Evolutionary conservation across 2,888 invertebrate genomes (phyloP).

Genomic region (Falcaria lacertinaria): DNA sequence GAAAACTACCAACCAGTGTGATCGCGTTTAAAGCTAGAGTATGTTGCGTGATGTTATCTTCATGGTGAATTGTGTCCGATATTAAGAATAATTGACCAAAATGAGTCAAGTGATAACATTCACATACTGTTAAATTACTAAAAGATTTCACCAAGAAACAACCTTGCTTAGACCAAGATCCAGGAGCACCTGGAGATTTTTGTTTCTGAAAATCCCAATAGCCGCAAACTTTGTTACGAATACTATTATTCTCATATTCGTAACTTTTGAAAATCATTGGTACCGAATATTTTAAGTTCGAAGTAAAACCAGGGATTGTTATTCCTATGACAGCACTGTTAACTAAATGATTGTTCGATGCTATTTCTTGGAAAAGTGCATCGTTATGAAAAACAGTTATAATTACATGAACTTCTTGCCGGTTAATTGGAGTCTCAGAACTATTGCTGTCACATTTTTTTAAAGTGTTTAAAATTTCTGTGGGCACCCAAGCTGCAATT

Average conservation of each 20-base stretch:
- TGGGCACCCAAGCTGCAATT: constrained; percentile 76
- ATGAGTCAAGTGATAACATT: constrained; percentile 80
- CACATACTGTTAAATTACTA: constrained; percentile 51
- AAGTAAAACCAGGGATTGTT: constrained; percentile 78
- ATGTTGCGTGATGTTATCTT: constrained; percentile 38
- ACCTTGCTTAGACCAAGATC: constrained; percentile 79
- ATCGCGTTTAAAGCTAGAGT: constrained; percentile 75
- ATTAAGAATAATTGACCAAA: constrained; percentile 79
- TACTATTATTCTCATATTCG: constrained; percentile 23
- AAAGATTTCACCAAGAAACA: constrained; percentile 53
- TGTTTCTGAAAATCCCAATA: constrained; percentile 77
- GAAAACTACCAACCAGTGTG: constrained; percentile 77
- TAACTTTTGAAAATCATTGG: constrained; percentile 69
- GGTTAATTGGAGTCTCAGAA: constrained; percentile 8
- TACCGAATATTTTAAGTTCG: constrained; percentile 75
- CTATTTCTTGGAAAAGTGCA: constrained; percentile 73
- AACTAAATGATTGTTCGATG: constrained; percentile 34
- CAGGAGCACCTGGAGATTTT: constrained; percentile 33
- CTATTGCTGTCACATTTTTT: constrained; percentile 35
- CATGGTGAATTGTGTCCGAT: constrained; percentile 16
- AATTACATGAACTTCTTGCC: constrained; percentile 55
- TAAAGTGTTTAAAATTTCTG: constrained; percentile 53
- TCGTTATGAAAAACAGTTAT: constrained; percentile 77
- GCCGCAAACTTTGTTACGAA: constrained; percentile 59
- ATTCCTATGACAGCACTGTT: constrained; percentile 80